Evolutionary conservation across 2,888 invertebrate genomes (phyloP).

Genomic region (Poecilobothrus nobilitatus): DNA sequence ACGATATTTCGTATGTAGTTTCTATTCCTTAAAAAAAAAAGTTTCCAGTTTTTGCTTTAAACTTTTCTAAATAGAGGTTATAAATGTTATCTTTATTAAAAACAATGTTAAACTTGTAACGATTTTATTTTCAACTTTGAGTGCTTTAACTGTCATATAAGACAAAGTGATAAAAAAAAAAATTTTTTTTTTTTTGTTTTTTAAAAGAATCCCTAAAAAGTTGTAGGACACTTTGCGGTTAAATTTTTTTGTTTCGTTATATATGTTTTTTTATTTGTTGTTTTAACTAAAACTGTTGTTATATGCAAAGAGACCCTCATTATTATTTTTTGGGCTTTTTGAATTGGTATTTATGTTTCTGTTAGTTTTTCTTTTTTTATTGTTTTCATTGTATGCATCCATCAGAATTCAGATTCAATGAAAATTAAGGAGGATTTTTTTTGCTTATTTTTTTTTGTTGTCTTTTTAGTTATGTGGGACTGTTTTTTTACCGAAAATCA

Average conservation of each 20-base stretch:
- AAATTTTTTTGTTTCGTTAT: neutral
- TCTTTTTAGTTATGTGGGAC: too few species aligned
- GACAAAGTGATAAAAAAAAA: neutral
- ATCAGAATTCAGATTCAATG: neutral
- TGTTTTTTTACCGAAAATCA: neutral
- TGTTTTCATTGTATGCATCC: neutral
- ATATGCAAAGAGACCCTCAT: neutral
- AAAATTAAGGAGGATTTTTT: neutral
- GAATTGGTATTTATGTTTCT: neutral
- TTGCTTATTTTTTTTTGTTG: neutral
- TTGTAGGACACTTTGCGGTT: slow-evolving; percentile 1
- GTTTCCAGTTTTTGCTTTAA: too few species aligned
- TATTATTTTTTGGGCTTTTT: too few species aligned
- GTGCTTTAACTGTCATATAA: neutral
- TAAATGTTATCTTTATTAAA: neutral
- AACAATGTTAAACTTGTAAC: neutral
- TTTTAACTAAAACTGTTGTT: neutral
- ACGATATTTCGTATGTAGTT: too few species aligned
- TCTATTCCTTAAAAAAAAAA: too few species aligned
- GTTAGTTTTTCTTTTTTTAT: neutral
- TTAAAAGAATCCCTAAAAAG: neutral
- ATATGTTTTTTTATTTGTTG: neutral
- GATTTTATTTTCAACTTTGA: neutral
- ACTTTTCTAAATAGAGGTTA: too few species aligned
- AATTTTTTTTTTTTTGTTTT: neutral